These are phyloP conservation scores for Sorex maritimensis DNA, from an alignment of 2,797 vertebrate species.

Conservation along the genomic window DNA sequence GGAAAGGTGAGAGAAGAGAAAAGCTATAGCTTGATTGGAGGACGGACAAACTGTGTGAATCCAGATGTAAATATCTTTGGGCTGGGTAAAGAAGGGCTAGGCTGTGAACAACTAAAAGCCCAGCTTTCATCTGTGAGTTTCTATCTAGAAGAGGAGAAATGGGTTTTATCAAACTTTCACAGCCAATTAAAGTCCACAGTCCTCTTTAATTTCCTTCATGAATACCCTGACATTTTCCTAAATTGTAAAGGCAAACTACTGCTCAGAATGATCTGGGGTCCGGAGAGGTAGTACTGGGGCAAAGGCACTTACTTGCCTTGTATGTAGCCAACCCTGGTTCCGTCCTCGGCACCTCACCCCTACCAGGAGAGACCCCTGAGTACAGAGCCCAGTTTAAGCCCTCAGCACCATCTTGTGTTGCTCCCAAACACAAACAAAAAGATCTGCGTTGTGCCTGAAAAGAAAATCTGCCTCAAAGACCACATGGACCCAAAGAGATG, in stretches of 20 bases:
- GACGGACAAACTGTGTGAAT: not conserved
- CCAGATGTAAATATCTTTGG: not conserved
- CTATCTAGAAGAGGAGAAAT: conserved; percentile 34
- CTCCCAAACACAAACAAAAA: not conserved
- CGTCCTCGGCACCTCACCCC: too few species aligned
- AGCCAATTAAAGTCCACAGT: conserved; percentile 23
- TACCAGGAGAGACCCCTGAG: too few species aligned
- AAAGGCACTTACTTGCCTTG: too few species aligned
- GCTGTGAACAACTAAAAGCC: conserved; percentile 11
- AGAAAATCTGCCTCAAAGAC: conserved; percentile 56
- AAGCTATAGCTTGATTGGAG: not conserved
- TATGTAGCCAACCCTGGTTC: too few species aligned
- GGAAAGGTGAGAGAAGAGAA: conserved; percentile 38
- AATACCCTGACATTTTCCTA: not conserved
- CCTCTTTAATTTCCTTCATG: not conserved
- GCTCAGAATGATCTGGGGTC: not conserved
- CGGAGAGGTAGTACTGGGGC: too few species aligned
- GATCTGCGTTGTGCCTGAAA: conserved; percentile 25
- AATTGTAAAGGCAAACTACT: not conserved
- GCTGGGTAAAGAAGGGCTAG: not conserved
- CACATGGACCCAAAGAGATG: not conserved
- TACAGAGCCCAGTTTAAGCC: too few species aligned
- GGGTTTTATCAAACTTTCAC: conserved; percentile 30
- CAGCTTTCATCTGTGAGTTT: conserved; percentile 44
- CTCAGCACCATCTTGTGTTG: too few species aligned